Evolutionary conservation across 2,888 invertebrate genomes (phyloP).

Genomic region (Drosophila vallismaia): DNA sequence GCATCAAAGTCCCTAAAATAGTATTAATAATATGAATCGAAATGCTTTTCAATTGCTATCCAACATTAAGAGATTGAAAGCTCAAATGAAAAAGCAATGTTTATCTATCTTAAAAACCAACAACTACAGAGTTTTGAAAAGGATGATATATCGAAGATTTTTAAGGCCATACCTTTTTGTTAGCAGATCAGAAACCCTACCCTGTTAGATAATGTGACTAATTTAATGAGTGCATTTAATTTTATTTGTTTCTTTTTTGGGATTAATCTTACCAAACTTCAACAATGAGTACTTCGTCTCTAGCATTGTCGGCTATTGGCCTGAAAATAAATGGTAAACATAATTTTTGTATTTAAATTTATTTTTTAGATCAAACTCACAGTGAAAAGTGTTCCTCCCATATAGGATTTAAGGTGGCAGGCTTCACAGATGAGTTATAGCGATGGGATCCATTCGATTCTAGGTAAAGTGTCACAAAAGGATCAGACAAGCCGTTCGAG

Average conservation of each 20-base stretch:
- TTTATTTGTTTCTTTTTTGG: no score
- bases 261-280: conserved; percentile 88
- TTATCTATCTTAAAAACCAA: conserved; percentile 6
- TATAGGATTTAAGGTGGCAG: conserved; percentile 93
- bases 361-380: conserved; percentile 54
- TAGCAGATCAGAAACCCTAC: neutral
- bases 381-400: conserved; percentile 99
- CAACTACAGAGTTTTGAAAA: conserved; percentile 1
- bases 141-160: neutral
- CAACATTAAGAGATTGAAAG: neutral
- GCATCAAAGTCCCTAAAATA: conserved; percentile 91
- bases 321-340: conserved; percentile 34
- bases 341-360: neutral
- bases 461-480: conserved; percentile 96
- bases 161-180: conserved; percentile 4
- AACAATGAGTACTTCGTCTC: conserved; percentile 89
- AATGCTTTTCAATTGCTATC: neutral
- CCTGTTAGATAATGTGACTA: conserved; percentile 5
- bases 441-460: conserved; percentile 90
- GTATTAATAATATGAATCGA: neutral
- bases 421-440: conserved; percentile 96
- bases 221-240: conserved; percentile 10
- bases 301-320: conserved; percentile 89
- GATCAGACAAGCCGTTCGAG: conserved; percentile 97
- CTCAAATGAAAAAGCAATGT: neutral